Percentiles rank a stretch among this genome's conserved stretches.
These are phyloP conservation scores for Trichogramma pretiosum DNA, from an alignment of 1,140 invertebrate species.

Conservation along the genomic window DNA sequence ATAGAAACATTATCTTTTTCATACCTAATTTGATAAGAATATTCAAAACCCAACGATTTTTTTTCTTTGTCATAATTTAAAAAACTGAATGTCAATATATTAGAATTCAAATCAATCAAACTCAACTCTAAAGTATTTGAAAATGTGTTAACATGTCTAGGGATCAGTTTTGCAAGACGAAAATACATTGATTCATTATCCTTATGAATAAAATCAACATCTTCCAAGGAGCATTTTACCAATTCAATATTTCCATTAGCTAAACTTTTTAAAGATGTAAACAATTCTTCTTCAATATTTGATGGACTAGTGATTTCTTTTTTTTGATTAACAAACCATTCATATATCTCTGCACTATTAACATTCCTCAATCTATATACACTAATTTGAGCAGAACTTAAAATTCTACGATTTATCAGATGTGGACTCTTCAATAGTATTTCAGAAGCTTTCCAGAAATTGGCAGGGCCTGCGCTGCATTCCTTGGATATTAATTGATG, in stretches of 20 bases:
- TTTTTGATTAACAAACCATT: slow-evolving; percentile 17
- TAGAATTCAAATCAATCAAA: slow-evolving; percentile 23
- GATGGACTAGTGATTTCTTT: slow-evolving; percentile 7
- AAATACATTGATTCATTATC: slow-evolving; percentile 5
- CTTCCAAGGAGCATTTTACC: background rate
- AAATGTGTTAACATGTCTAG: slow-evolving; percentile 33
- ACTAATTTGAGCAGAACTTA: slow-evolving; percentile 28
- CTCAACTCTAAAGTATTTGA: slow-evolving; percentile 31
- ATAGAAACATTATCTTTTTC: slow-evolving; percentile 22
- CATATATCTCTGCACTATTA: slow-evolving; percentile 17
- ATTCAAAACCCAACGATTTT: slow-evolving; percentile 26
- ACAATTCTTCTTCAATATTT: slow-evolving; percentile 6
- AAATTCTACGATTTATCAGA: slow-evolving; percentile 39
- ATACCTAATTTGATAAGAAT: slow-evolving; percentile 27
- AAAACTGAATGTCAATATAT: slow-evolving; percentile 22
- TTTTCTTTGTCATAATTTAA: slow-evolving; percentile 24
- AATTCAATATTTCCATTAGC: background rate
- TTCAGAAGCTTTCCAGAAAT: slow-evolving; percentile 36
- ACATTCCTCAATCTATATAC: slow-evolving; percentile 18
- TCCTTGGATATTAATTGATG: slow-evolving; percentile 19
- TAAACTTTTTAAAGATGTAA: slow-evolving; percentile 10
- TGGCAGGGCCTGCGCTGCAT: slow-evolving; percentile 12
- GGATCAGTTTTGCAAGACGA: slow-evolving; percentile 24
- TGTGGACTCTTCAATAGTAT: slow-evolving; percentile 40
- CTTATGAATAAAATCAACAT: slow-evolving; percentile 8